phyloP scores from a whole-genome alignment of 2,888 invertebrate species.

The Diadromus collaris region DNA sequence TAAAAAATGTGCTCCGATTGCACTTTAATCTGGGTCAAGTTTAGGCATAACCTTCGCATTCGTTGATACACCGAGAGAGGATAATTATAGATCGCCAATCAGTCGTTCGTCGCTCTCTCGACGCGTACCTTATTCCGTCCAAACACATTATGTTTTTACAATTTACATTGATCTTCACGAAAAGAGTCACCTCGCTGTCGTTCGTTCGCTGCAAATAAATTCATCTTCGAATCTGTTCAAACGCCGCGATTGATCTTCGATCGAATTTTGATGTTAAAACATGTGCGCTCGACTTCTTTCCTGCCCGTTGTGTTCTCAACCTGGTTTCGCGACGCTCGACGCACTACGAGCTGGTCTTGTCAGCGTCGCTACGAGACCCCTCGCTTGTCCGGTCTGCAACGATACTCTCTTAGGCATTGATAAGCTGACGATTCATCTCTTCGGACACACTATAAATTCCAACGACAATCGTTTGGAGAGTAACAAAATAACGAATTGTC shows the following conservation, averaged over 20 bases:
- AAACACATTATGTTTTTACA: slow-evolving; percentile 33
- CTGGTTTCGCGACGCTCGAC: slow-evolving; percentile 87
- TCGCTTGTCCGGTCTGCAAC: slow-evolving; percentile 89
- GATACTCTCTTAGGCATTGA: slow-evolving; percentile 89
- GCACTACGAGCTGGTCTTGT: slow-evolving; percentile 87
- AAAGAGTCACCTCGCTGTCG: background rate
- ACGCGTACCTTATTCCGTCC: slow-evolving; percentile 36
- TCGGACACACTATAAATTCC: slow-evolving; percentile 84
- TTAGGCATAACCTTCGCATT: slow-evolving; percentile 69
- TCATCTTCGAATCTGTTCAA: background rate
- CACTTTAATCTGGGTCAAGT: slow-evolving; percentile 70
- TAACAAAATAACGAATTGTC: slow-evolving; percentile 56
- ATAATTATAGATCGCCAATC: slow-evolving; percentile 60
- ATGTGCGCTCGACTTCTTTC: slow-evolving; percentile 82
- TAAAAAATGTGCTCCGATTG: slow-evolving; percentile 46
- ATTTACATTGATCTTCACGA: background rate
- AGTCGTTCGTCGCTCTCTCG: slow-evolving; percentile 39
- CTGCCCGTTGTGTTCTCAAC: slow-evolving; percentile 89
- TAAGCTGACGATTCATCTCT: slow-evolving; percentile 91
- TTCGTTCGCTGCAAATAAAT: background rate
- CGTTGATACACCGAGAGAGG: slow-evolving; percentile 44
- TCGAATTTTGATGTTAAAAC: slow-evolving; percentile 13
- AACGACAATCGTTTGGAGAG: slow-evolving; percentile 45
- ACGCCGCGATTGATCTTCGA: slow-evolving; percentile 2
- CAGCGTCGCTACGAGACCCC: slow-evolving; percentile 87